Evolutionary conservation across 2,888 invertebrate species (phyloP).

Genomic region (Nycteola revayana): DNA sequence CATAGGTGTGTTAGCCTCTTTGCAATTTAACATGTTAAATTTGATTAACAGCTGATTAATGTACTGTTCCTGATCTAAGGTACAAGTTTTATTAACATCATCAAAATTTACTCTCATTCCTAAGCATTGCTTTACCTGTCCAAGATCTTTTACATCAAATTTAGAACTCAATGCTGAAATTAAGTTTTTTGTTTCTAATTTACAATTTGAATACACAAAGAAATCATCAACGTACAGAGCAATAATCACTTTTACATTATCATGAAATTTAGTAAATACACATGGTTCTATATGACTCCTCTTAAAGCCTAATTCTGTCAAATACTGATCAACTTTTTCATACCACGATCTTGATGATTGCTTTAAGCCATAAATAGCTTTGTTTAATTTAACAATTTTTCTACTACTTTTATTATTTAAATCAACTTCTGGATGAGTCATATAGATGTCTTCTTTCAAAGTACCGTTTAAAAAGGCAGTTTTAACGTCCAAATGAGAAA

Average conservation of each 20-base stretch:
- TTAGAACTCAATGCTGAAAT: neutral
- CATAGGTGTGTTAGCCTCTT: conserved; percentile 6
- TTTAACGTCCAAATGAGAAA: conserved; percentile 8
- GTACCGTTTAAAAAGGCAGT: conserved; percentile 14
- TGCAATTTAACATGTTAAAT: neutral
- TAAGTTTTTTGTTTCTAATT: too few species aligned
- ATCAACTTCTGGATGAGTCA: conserved; percentile 3
- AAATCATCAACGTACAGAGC: conserved; percentile 7
- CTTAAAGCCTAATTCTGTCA: neutral
- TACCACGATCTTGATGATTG: conserved; percentile 1
- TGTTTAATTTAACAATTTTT: too few species aligned
- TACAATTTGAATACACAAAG: too few species aligned
- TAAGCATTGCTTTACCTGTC: conserved; percentile 5
- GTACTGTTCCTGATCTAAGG: conserved; percentile 2
- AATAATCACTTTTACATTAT: conserved; percentile 1
- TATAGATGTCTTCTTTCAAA: conserved; percentile 6
- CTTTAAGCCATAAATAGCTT: conserved; percentile 4
- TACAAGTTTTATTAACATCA: conserved; percentile 1
- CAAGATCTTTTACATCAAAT: conserved; percentile 8
- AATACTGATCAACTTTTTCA: conserved; percentile 1
- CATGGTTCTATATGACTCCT: conserved; percentile 5
- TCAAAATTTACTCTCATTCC: too few species aligned
- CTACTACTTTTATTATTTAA: neutral
- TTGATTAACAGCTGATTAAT: neutral
- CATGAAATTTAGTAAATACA: conserved; percentile 4